phyloP scores from a whole-genome alignment of 2,113 vertebrate genomes.

The Microtus pennsylvanicus region DNA sequence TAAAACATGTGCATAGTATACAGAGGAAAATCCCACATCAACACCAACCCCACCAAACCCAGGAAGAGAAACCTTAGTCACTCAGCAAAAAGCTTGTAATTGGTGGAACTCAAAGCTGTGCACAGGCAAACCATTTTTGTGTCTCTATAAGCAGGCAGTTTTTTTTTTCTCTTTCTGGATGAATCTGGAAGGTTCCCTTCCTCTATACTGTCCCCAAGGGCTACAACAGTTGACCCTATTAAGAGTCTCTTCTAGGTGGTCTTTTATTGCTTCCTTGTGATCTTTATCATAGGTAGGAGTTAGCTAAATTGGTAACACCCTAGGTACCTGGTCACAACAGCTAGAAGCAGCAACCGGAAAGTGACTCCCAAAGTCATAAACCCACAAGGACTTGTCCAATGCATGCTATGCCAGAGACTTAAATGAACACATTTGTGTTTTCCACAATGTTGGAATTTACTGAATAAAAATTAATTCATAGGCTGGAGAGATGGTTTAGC shows the following conservation, averaged over 20 bases:
- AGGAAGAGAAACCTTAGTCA: background rate
- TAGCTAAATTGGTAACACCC: background rate
- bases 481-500: background rate
- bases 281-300: background rate
- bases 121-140: background rate
- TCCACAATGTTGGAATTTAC: background rate
- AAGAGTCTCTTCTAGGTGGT: background rate
- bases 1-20: too few species aligned
- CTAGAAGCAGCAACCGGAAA: background rate
- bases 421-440: background rate
- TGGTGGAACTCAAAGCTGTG: background rate
- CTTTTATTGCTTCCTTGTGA: background rate
- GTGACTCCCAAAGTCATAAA: background rate
- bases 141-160: too few species aligned
- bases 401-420: background rate
- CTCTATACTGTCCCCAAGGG: too few species aligned
- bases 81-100: background rate
- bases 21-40: too few species aligned
- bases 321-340: background rate
- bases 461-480: background rate
- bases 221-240: background rate
- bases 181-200: background rate
- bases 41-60: background rate
- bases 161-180: background rate
- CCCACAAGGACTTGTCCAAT: background rate